Conservation (phyloP, 2,113 vertebrate species). For the Calidris pugnax region DNA sequence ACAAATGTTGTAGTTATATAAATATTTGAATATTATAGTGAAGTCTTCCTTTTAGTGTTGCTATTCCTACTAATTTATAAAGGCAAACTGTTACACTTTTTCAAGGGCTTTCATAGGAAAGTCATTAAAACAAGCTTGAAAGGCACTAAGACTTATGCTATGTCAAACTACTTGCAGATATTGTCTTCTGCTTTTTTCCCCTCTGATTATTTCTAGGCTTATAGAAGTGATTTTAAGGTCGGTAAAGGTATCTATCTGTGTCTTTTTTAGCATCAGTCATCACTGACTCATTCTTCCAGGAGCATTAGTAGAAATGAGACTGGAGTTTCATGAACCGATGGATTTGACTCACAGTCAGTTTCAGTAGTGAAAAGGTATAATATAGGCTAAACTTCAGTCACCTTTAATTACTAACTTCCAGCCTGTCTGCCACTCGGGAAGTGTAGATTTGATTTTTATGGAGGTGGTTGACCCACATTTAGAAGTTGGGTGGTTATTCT, state of each 20-base stretch:
- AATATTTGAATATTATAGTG: neutral
- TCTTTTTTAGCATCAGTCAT: neutral
- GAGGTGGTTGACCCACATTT: neutral
- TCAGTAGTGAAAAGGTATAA: neutral
- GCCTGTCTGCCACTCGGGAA: neutral
- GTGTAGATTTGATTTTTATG: neutral
- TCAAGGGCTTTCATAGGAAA: neutral
- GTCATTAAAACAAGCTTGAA: neutral
- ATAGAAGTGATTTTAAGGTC: neutral
- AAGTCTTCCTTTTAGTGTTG: neutral
- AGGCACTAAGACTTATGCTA: neutral
- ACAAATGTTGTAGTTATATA: neutral
- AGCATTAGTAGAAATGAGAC: neutral
- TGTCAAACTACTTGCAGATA: neutral
- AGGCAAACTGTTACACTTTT: neutral
- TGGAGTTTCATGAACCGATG: neutral
- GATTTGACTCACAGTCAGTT: neutral
- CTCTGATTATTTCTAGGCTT: neutral
- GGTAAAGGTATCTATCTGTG: neutral
- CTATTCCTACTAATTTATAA: neutral
- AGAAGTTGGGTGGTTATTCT: neutral
- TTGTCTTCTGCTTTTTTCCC: neutral
- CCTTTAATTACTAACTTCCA: neutral
- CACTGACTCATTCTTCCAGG: neutral
- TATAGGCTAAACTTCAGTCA: neutral